Conservation (phyloP, 2,113 vertebrate species). For the Centropus unirufus region DNA sequence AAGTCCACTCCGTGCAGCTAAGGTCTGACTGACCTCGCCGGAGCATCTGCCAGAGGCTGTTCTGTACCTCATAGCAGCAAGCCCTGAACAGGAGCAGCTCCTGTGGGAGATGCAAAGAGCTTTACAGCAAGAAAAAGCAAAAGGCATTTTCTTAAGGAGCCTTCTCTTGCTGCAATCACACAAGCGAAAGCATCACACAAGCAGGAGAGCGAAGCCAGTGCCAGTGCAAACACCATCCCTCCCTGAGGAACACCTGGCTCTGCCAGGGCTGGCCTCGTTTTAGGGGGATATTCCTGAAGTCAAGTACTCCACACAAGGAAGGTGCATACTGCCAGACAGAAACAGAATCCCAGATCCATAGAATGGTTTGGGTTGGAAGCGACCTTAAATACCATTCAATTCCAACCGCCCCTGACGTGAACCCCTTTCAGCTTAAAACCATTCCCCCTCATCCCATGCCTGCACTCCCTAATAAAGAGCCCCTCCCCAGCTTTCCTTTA, state of each 20-base stretch:
- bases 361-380: too few species aligned
- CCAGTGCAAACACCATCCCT: neutral
- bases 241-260: rapidly evolving
- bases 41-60: neutral
- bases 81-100: neutral
- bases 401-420: too few species aligned
- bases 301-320: rapidly evolving
- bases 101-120: neutral
- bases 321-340: neutral
- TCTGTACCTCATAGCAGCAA: neutral
- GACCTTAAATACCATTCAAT: too few species aligned
- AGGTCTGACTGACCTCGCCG: neutral
- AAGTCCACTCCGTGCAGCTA: rapidly evolving
- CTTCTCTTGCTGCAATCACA: neutral
- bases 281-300: neutral
- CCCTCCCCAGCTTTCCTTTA: too few species aligned
- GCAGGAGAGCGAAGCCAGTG: neutral
- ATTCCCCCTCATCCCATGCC: too few species aligned
- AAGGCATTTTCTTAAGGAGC: neutral
- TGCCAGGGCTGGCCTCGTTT: neutral
- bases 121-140: neutral
- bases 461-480: too few species aligned
- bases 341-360: too few species aligned
- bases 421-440: too few species aligned
- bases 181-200: rapidly evolving